phyloP scores from a whole-genome alignment of 2,113 vertebrate genomes.

The Tachysurus fulvidraco region DNA sequence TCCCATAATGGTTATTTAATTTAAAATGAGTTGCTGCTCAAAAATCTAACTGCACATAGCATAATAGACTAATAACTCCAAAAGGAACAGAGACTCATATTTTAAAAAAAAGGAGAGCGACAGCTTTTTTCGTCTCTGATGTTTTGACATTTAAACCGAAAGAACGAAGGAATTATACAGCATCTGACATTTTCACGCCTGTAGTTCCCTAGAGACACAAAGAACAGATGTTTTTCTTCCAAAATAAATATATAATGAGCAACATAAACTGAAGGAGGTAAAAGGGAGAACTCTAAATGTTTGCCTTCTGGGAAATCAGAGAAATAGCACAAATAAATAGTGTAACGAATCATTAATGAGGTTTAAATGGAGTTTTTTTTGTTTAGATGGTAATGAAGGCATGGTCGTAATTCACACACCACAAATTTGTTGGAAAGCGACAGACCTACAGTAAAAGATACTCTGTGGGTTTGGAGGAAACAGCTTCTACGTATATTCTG shows the following conservation, averaged over 20 bases:
- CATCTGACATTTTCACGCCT: slow-evolving; percentile 17
- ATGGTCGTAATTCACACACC: not conserved
- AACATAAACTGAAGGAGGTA: not conserved
- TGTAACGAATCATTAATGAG: not conserved
- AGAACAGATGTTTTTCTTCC: not conserved
- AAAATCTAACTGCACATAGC: not conserved
- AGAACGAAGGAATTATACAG: not conserved
- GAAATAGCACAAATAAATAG: not conserved
- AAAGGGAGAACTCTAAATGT: not conserved
- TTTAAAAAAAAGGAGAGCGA: not conserved
- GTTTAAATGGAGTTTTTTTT: not conserved
- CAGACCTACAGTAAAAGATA: not conserved
- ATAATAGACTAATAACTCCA: not conserved
- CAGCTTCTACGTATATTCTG: not conserved
- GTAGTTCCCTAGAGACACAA: not conserved
- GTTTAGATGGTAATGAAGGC: not conserved
- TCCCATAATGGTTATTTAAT: not conserved
- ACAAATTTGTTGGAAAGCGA: not conserved
- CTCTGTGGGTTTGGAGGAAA: not conserved
- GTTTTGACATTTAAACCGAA: slow-evolving; percentile 37
- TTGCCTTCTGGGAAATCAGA: not conserved
- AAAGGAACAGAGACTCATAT: not conserved
- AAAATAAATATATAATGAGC: slow-evolving; percentile 17
- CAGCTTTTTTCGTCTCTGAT: not conserved
- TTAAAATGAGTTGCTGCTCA: not conserved